These are phyloP conservation scores for Tenrec ecaudatus DNA, from an alignment of 2,113 vertebrate species.

Conservation along the genomic window DNA sequence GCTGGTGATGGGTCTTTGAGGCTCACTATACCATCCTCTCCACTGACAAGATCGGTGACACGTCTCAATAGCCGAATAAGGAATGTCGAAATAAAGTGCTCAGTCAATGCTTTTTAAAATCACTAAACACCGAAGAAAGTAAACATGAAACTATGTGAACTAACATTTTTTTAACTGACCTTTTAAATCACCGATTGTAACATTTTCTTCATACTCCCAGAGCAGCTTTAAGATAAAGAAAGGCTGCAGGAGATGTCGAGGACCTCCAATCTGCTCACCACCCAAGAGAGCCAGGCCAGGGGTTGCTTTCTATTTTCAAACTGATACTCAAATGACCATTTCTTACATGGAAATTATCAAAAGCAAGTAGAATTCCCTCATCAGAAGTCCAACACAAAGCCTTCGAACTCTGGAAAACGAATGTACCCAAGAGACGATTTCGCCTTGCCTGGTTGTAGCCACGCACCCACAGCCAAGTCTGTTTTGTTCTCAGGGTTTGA, in stretches of 20 bases:
- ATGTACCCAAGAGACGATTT: slow-evolving; percentile 76
- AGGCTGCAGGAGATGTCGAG: slow-evolving; percentile 61
- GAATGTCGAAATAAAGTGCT: slow-evolving; percentile 60
- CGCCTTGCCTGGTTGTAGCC: slow-evolving; percentile 62
- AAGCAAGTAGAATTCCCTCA: slow-evolving; percentile 71
- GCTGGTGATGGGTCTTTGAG: background rate
- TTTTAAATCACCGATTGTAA: slow-evolving; percentile 38
- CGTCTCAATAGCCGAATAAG: slow-evolving; percentile 35
- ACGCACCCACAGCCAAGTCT: slow-evolving; percentile 58
- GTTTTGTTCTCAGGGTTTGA: slow-evolving; percentile 24
- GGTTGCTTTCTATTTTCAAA: slow-evolving; percentile 82
- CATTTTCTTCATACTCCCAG: slow-evolving; percentile 48
- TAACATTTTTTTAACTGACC: slow-evolving; percentile 50
- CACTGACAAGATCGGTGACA: slow-evolving; percentile 8
- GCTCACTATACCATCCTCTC: slow-evolving; percentile 5
- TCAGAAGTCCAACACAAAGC: slow-evolving; percentile 82
- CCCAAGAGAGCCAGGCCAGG: slow-evolving; percentile 79
- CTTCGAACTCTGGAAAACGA: slow-evolving; percentile 80
- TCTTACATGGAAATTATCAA: slow-evolving; percentile 83
- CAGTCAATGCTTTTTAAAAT: background rate
- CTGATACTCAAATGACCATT: slow-evolving; percentile 81
- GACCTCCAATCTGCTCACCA: slow-evolving; percentile 81
- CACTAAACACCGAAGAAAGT: background rate
- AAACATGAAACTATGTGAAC: background rate
- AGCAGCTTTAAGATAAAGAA: slow-evolving; percentile 44